Conservation (phyloP, 2,888 invertebrate species). For the Parasteatoda lunata region DNA sequence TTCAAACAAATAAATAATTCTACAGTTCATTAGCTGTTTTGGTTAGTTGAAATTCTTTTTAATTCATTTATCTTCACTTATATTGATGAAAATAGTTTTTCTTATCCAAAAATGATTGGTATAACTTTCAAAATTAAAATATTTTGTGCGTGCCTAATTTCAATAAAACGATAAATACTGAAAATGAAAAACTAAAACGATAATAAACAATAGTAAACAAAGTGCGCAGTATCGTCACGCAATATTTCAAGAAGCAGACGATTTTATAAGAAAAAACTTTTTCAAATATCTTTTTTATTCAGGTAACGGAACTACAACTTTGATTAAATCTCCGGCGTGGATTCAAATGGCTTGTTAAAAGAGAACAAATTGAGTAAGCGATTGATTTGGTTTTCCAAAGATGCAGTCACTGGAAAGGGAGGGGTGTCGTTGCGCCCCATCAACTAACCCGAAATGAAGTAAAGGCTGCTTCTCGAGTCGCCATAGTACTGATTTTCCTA, state of each 20-base stretch:
- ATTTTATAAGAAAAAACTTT: not conserved
- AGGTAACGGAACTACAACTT: not conserved
- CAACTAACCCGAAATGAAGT: conserved; percentile 61
- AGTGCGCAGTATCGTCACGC: too few relatives aligned
- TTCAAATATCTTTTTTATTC: not conserved
- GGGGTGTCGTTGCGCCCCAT: conserved; percentile 48
- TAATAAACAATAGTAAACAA: too few relatives aligned
- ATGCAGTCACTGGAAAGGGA: conserved; percentile 3
- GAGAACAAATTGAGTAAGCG: conserved; percentile 30
- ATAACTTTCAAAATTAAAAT: too few relatives aligned
- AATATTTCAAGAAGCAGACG: not conserved
- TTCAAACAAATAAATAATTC: conserved; percentile 3
- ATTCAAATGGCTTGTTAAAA: conserved; percentile 1
- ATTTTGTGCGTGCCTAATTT: too few relatives aligned
- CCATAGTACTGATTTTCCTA: conserved; percentile 67
- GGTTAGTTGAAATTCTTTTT: too few relatives aligned
- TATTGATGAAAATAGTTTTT: too few relatives aligned
- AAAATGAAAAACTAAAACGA: too few relatives aligned
- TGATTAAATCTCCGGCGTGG: not conserved
- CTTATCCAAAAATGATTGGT: too few relatives aligned
- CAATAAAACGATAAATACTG: too few relatives aligned
- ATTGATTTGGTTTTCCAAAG: conserved; percentile 20
- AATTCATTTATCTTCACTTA: too few relatives aligned
- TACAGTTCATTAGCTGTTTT: not conserved
- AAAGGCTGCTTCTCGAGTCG: conserved; percentile 56